Base-by-base conservation (phyloP, 1,140 invertebrate species). In the Chrysoperla carnea region DNA sequence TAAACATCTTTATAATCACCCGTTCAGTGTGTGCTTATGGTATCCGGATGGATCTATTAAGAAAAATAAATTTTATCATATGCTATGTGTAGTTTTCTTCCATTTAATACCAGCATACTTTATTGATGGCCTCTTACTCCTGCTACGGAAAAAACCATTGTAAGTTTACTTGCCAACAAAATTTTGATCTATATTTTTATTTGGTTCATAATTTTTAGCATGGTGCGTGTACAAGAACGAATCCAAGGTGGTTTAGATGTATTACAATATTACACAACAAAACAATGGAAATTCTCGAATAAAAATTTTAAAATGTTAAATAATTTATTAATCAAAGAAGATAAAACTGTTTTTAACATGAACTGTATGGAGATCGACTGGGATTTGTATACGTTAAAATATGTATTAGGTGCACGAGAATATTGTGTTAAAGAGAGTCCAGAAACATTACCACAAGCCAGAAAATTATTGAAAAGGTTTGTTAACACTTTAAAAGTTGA, bases 181-280 rank as follows among this genome's bases (percentile, higher is more conserved):
- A n/a, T n/a, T 14, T n/a, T 37, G 36, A 23, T 23, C 17, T n/a
- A n/a, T n/a, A 23, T 23, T 23, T 23, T 23, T 23, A 23, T 23
- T n/a, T n/a, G n/a, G n/a, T n/a, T n/a, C n/a, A n/a, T n/a, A n/a
- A 23, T 45, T 59, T 62, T 28, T 52, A 78, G 76, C 51, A 67
- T 84, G 63, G 66, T 83, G 0, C 69, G 68, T 47, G 65, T 75
- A 5, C 80, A 83, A 57, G 68, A 70, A 11, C 70, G 70, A 38
- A 68, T 83, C 6, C 69, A 67, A 6, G 63, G 62, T 31, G 80
- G 80, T 0, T 47, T 82, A 0, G 62, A 71, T 43, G 62, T 81
- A 1, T 58, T 93, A 0, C 77, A 88, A 50, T 92, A 85, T 58
- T 94, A 92, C 55, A 91, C 86, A 6, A 84, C 76, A 2, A 77